Evolutionary conservation across 2,888 invertebrate species (phyloP).

Genomic region (Drosophila meridionalis): DNA sequence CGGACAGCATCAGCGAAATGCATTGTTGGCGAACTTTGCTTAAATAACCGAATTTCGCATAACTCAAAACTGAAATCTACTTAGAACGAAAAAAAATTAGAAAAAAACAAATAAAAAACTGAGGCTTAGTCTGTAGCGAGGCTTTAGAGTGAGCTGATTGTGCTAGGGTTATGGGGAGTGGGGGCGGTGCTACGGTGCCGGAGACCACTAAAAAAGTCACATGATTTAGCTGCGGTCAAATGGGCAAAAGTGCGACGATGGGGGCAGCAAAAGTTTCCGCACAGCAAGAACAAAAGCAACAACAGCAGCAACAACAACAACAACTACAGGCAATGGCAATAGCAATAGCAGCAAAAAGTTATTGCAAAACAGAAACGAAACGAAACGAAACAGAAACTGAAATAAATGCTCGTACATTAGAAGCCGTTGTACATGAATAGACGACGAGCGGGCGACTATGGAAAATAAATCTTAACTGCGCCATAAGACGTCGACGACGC

Average conservation of each 20-base stretch:
- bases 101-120: slow-evolving; percentile 12
- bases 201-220: slow-evolving; percentile 71
- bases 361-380: slow-evolving; percentile 65
- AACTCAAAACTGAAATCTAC: slow-evolving; percentile 66
- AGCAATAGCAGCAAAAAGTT: slow-evolving; percentile 49
- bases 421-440: slow-evolving; percentile 63
- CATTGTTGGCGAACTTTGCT: slow-evolving; percentile 67
- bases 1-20: slow-evolving; percentile 63
- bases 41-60: slow-evolving; percentile 75
- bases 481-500: slow-evolving; percentile 67
- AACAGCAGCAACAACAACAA: slow-evolving; percentile 24
- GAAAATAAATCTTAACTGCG: slow-evolving; percentile 81
- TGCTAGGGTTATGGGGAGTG: not conserved
- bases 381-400: slow-evolving; percentile 55
- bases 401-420: slow-evolving; percentile 63
- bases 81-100: slow-evolving; percentile 38
- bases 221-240: slow-evolving; percentile 74
- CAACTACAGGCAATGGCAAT: slow-evolving; percentile 7
- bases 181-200: not conserved
- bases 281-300: slow-evolving; percentile 58
- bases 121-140: slow-evolving; percentile 17
- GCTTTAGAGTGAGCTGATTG: slow-evolving; percentile 2
- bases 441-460: slow-evolving; percentile 55
- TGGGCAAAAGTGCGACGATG: slow-evolving; percentile 54
- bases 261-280: slow-evolving; percentile 68